Percentiles rank a stretch among this genome's conserved stretches.
These are phyloP conservation scores for Eucriotettix oculatus DNA, from an alignment of 2,888 invertebrate genomes.

Conservation along the genomic window DNA sequence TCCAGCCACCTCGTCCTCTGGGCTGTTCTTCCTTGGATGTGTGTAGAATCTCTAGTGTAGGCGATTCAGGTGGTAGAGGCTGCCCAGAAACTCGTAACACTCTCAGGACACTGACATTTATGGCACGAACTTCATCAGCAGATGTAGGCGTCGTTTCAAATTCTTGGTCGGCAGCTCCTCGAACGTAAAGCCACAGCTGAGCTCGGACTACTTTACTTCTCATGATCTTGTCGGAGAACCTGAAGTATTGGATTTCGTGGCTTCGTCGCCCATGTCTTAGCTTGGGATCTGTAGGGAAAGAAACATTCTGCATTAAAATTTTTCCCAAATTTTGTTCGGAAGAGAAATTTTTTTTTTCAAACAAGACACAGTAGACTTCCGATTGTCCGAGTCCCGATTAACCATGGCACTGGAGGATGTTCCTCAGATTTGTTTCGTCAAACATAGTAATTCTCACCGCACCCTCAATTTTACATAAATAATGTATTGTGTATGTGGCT, in stretches of 20 bases:
- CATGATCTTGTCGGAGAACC: conserved; percentile 50
- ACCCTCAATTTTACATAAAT: too few species aligned
- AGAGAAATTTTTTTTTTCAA: too few species aligned
- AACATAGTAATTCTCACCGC: too few species aligned
- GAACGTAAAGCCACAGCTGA: conserved; percentile 50
- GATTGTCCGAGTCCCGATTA: too few species aligned
- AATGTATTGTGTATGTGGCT: too few species aligned
- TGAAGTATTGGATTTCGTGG: conserved; percentile 51
- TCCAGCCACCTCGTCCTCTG: conserved; percentile 33
- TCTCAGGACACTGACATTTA: conserved; percentile 22
- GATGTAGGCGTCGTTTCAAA: not conserved
- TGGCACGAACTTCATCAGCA: not conserved
- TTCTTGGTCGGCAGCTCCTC: conserved; percentile 25
- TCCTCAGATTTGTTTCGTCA: too few species aligned
- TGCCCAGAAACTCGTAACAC: conserved; percentile 16
- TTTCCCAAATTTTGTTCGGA: too few species aligned
- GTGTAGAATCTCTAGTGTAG: conserved; percentile 2
- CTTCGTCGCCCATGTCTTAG: conserved; percentile 49
- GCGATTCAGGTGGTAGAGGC: not conserved
- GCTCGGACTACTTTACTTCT: conserved; percentile 53
- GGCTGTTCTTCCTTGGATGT: conserved; percentile 4
- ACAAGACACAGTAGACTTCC: too few species aligned
- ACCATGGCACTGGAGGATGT: too few species aligned
- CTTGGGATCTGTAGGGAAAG: conserved; percentile 38
- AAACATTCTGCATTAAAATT: too few species aligned